Evolutionary conservation across 2,888 invertebrate genomes (phyloP), one percentile per base, ranked within the genome.

Genomic region (Anaspis maculata): DNA sequence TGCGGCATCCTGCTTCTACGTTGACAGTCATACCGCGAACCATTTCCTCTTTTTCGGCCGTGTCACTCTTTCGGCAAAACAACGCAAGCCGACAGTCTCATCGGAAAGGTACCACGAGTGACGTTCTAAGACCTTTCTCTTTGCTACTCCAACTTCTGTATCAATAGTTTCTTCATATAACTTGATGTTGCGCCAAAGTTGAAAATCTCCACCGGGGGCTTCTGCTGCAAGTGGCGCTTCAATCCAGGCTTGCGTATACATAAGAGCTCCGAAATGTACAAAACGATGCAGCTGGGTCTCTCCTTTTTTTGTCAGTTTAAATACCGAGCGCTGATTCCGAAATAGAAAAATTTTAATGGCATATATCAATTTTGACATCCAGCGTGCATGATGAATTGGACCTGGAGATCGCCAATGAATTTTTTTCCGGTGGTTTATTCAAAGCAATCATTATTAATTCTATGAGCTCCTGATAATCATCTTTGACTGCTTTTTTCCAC

Each of bases 61-160:
- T 5, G n/a, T 9, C 3, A 26, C 13, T 12, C 13, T 13, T 5
- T 11, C 13, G 9, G 11, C 26, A 26, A 26, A 26, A 15, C n/a
- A 3, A n/a, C 7, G 3, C 3, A 28, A 16, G 5, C n/a, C 16
- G 11, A 10, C 15, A 4, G 15, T 5, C n/a, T n/a, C 16, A 15
- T n/a, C 15, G 7, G 15, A 5, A 7, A 28, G 16, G 15, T 28
- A 28, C 21, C 15, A 28, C 16, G 16, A 28, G 26, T 26, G 26
- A 4, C 13, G 11, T n/a, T 3, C 9, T 5, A 26, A 26, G 9
- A 5, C 13, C 4, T 4, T 11, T 12, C 4, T 9, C n/a, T 12
- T 12, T 13, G 9, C 26, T 11, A 9, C 9, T 3, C 13, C 11
- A 4, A 11, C 13, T 4, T 4, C 5, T 9, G n/a, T 11, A 12